A percentile compares a stretch with the other conserved stretches of the same genome.
phyloP scores from a whole-genome alignment of 2,113 vertebrate species.

The Aegithalos caudatus region DNA sequence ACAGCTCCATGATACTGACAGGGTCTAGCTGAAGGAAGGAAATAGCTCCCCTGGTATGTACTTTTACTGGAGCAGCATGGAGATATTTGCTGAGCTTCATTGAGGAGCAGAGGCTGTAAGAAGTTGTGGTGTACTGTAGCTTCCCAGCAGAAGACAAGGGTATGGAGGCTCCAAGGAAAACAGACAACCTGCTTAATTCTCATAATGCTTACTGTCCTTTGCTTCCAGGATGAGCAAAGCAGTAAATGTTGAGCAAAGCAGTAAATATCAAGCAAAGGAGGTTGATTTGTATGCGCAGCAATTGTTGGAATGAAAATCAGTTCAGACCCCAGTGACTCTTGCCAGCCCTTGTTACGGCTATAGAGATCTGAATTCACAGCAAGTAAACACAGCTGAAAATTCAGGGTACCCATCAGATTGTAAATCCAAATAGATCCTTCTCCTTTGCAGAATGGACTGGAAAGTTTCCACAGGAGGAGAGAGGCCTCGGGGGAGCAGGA shows the following conservation, averaged over 20 bases:
- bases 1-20: not conserved
- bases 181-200: not conserved
- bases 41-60: slow-evolving; percentile 24
- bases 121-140: not conserved
- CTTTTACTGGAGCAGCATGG: not conserved
- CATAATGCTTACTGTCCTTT: not conserved
- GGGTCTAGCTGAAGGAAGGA: slow-evolving; percentile 35
- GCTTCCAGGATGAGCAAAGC: slow-evolving; percentile 30
- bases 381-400: slow-evolving; percentile 43
- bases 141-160: not conserved
- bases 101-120: not conserved
- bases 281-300: slow-evolving; percentile 58
- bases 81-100: slow-evolving; percentile 9
- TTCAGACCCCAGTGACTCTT: slow-evolving; percentile 55
- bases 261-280: slow-evolving; percentile 39
- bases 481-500: not conserved
- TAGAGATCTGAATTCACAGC: slow-evolving; percentile 5
- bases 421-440: not conserved
- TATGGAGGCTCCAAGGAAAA: not conserved
- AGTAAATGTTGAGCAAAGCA: slow-evolving; percentile 44
- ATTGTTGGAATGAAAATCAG: slow-evolving; percentile 61
- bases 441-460: not conserved
- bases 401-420: not conserved
- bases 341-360: slow-evolving; percentile 42
- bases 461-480: not conserved